Conservation (phyloP, 2,888 invertebrate genomes). For the Agrotis puta region DNA sequence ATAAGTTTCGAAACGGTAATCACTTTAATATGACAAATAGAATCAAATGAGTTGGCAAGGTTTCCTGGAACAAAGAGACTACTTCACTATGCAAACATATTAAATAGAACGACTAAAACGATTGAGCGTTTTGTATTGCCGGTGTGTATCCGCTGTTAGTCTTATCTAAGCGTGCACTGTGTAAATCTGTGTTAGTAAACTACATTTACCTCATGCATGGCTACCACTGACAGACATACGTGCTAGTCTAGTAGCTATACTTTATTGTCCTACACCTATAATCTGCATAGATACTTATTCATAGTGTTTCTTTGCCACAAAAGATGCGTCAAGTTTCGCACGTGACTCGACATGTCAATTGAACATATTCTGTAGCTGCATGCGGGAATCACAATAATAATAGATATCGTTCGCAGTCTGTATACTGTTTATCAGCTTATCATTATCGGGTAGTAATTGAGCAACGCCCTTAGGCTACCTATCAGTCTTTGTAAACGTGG, state of each 20-base stretch:
- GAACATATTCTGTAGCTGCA: slow-evolving; percentile 25
- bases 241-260: too few relatives aligned
- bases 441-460: slow-evolving; percentile 63
- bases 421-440: slow-evolving; percentile 69
- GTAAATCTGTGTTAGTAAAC: slow-evolving; percentile 55
- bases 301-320: slow-evolving; percentile 2
- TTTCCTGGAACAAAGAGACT: slow-evolving; percentile 63
- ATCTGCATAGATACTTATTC: slow-evolving; percentile 7
- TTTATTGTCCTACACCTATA: not conserved
- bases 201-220: slow-evolving; percentile 28
- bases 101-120: slow-evolving; percentile 54
- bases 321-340: slow-evolving; percentile 19
- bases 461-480: slow-evolving; percentile 62
- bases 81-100: slow-evolving; percentile 59
- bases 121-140: slow-evolving; percentile 41
- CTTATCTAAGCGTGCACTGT: slow-evolving; percentile 54
- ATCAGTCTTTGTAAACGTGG: slow-evolving; percentile 71
- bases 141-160: slow-evolving; percentile 33
- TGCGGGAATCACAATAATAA: slow-evolving; percentile 27
- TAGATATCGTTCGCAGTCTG: slow-evolving; percentile 26
- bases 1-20: slow-evolving; percentile 67
- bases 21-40: slow-evolving; percentile 46
- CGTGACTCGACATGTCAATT: slow-evolving; percentile 20
- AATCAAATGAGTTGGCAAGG: slow-evolving; percentile 52
- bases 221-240: slow-evolving; percentile 10